Evolutionary conservation across 2,888 invertebrate genomes (phyloP), one percentile per base, ranked within the genome.

Genomic region (Mythimna vitellina): DNA sequence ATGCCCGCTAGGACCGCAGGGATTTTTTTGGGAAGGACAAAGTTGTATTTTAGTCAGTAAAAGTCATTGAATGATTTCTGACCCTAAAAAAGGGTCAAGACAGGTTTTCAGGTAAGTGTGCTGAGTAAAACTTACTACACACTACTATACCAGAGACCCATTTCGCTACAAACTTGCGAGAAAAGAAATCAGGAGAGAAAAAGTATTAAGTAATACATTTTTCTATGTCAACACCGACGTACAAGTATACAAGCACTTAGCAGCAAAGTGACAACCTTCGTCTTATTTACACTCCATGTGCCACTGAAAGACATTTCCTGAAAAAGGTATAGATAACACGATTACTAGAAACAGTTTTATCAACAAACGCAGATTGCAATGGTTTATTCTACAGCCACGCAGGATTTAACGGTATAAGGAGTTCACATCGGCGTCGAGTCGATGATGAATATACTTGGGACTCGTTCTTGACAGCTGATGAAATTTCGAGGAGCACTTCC

Each of bases 231-330:
- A 71, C 64, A 51, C 4, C 58, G 22, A 60, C 49, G 25, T 12
- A 72, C 32, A 65, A 64, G 35, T 65, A 54, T 12, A 72, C 25
- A 60, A 78, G 38, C 78, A 76, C 78, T 71, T 65, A 78, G n/a
- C 9, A 22, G 38, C 25, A 49, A 72, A 51, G 17, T 12, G 42
- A 73, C 51, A 69, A 42, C 49, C 58, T 29, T 4, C 51, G 14
- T 46, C 22, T 70, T 77, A 57, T 77, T 57, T 62, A 51, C 61
- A 29, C 49, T 20, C 4, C 32, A 17, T 14, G 22, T 32, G 32
- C 32, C 32, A 12, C 3, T 22, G 61, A 57, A 42, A 70, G 32
- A 25, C 38, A 42, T 70, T 62, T 77, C 42, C 64, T 53, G 64
- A 71, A 64, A 10, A n/a, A 61, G 6, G 51, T 35, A 76, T 53